Base-by-base conservation (phyloP, 2,888 invertebrate genomes). In the Eupithecia exiguata region DNA sequence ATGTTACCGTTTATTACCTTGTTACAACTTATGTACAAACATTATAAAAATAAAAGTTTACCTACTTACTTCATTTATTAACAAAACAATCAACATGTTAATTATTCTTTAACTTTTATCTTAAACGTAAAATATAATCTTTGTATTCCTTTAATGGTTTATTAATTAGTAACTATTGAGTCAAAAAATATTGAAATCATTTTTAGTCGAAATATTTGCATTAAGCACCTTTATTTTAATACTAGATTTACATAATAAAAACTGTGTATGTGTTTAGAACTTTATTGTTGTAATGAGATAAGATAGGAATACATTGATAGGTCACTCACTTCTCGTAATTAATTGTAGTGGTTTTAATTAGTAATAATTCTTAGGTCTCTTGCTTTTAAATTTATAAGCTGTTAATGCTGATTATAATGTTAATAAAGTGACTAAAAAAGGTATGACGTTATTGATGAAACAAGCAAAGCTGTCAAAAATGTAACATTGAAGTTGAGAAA, bases 231-330 rank as follows among this genome's bases (percentile, higher is more conserved):
- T 66, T 70, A 67, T 74, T 78, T 70, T 18, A 70, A 69, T 16
- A 53, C 53, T 74, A 63, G 40, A 61, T 67, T 40, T 46, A 69
- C 49, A 21, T 53, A 21, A 21, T 10, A 25, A 49, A 35, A 67
- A 58, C 14, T 43, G 69, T 72, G 74, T 70, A 76, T 69, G 72
- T 77, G 72, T 72, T 72, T 74, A 77, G 68, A 70, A 63, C 66
- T 67, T 53, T 63, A 69, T 66, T 73, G 71, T 73, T 71, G 71
- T 69, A 46, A 70, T 68, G 53, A 68, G 25, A 61, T 30, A 53
- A 61, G n/a, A n/a, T n/a, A n/a, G 18, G 68, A 70, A 65, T 65
- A 40, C 14, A 18, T 69, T 72, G 21, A 6, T 66, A 69, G 35
- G 25, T 40, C 46, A 58, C 43, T 43, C 43, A 49, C 43, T 62